Conservation (phyloP, 2,797 vertebrate genomes). For the Echiichthys vipera region DNA sequence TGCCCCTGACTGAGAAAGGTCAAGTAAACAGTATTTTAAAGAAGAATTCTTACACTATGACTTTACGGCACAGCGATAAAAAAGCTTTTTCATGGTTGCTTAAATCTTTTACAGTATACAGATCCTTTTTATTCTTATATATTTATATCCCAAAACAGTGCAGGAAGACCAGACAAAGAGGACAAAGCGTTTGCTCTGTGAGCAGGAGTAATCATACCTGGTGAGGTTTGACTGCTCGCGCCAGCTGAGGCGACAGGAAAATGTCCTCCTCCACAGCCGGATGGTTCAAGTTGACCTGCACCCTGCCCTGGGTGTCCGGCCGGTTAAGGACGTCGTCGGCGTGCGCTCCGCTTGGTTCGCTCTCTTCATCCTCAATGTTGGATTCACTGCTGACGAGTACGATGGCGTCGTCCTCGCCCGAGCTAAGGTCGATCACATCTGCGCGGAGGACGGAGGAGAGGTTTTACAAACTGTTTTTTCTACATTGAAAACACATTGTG, state of each 20-base stretch:
- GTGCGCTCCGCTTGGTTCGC: constrained; percentile 88
- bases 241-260: constrained; percentile 92
- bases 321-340: constrained; percentile 90
- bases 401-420: constrained; percentile 86
- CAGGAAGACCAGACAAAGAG: neutral
- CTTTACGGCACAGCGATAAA: neutral
- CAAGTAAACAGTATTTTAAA: neutral
- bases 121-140: neutral
- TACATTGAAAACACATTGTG: neutral
- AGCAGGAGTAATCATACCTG: constrained; percentile 82
- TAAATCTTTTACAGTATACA: neutral
- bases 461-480: neutral
- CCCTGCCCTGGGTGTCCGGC: constrained; percentile 88
- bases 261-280: constrained; percentile 89
- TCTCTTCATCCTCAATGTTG: constrained; percentile 82
- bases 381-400: constrained; percentile 84
- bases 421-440: constrained; percentile 93
- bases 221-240: constrained; percentile 92
- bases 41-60: neutral
- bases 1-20: neutral
- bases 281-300: constrained; percentile 94
- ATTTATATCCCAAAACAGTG: neutral
- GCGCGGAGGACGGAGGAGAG: neutral
- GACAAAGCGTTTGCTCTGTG: neutral
- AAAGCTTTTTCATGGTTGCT: neutral